Conservation (phyloP, 2,113 vertebrate genomes). For the Megatriorchis doriae region DNA sequence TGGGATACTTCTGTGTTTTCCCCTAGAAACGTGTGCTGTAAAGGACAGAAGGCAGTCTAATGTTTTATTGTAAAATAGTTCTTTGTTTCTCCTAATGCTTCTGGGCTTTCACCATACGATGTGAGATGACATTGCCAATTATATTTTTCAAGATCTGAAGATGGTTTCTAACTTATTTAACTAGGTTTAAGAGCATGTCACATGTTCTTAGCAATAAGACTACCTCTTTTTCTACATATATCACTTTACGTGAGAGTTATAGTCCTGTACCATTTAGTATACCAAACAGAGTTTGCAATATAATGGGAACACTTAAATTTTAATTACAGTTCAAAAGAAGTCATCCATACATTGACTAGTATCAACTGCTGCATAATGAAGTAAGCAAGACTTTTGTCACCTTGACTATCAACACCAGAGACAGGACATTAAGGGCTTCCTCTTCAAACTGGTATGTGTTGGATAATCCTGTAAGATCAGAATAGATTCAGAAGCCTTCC, state of each 20-base stretch:
- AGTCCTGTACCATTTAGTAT: neutral
- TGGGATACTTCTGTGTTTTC: neutral
- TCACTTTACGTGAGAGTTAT: neutral
- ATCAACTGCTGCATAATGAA: neutral
- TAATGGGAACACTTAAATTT: neutral
- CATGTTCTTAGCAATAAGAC: neutral
- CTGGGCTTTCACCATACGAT: neutral
- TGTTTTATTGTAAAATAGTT: neutral
- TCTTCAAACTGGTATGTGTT: neutral
- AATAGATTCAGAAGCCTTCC: neutral
- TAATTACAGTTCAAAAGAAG: neutral
- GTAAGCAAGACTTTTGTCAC: neutral
- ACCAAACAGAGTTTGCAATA: neutral
- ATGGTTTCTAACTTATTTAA: neutral
- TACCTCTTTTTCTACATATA: neutral
- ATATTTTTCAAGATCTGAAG: neutral
- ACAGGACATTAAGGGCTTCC: neutral
- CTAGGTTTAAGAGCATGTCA: neutral
- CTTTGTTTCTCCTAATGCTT: neutral
- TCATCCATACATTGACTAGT: neutral
- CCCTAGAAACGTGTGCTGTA: neutral
- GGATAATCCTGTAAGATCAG: neutral
- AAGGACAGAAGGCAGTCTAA: neutral
- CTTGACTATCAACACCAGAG: neutral
- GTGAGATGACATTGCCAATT: neutral